Evolutionary conservation across 2,797 vertebrate genomes (phyloP).

Genomic region (Danio kyathit): DNA sequence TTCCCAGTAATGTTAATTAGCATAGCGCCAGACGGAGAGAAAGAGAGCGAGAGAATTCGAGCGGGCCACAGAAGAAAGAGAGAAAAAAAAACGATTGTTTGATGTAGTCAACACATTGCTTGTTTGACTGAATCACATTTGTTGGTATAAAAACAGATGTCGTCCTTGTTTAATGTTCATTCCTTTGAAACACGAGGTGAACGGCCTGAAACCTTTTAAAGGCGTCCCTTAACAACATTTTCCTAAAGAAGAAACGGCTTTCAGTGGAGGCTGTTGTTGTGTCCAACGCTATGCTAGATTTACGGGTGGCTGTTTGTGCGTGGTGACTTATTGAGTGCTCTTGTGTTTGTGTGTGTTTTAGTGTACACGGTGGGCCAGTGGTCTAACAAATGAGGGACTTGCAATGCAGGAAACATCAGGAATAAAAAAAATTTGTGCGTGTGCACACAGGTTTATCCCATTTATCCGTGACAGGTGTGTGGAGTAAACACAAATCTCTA

Average conservation of each 20-base stretch:
- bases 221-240: slow-evolving; percentile 21
- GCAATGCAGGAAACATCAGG: slow-evolving; percentile 11
- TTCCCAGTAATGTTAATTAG: slow-evolving; percentile 85
- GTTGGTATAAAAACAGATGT: slow-evolving; percentile 27
- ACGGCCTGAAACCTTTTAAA: slow-evolving; percentile 7
- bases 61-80: slow-evolving; percentile 8
- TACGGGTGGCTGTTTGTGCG: not conserved
- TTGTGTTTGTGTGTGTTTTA: not conserved
- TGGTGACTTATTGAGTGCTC: slow-evolving; percentile 13
- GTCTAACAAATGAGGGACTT: slow-evolving; percentile 19
- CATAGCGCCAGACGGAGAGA: slow-evolving; percentile 81
- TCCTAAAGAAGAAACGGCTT: slow-evolving; percentile 12
- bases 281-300: slow-evolving; percentile 20
- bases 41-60: slow-evolving; percentile 57
- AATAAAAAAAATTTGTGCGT: slow-evolving; percentile 22
- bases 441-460: slow-evolving; percentile 27
- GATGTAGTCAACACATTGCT: slow-evolving; percentile 37
- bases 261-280: not conserved
- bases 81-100: slow-evolving; percentile 16
- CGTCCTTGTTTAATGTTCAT: slow-evolving; percentile 26
- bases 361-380: not conserved
- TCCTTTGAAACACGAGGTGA: slow-evolving; percentile 31
- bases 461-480: slow-evolving; percentile 48
- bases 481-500: slow-evolving; percentile 45
- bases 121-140: slow-evolving; percentile 25